A percentile compares a stretch with the other conserved stretches of the same genome.
Conservation (phyloP, 2,797 vertebrate species). For the Cottoperca gobio region DNA sequence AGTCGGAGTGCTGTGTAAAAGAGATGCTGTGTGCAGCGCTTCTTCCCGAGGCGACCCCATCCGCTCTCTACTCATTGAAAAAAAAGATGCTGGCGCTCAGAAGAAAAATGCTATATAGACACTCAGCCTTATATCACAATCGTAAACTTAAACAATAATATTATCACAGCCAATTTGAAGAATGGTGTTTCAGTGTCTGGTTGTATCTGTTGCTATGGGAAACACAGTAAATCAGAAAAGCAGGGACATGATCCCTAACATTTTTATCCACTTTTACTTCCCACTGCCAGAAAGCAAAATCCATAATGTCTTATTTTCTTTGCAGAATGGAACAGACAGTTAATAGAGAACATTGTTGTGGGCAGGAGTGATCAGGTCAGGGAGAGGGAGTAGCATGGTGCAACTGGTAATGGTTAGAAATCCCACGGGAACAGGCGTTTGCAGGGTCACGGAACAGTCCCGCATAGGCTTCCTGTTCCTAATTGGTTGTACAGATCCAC, state of each 20-base stretch:
- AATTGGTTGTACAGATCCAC: conserved; percentile 40
- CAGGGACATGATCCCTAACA: neutral
- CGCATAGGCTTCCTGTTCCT: conserved; percentile 26
- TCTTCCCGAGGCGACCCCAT: too few relatives aligned
- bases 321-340: conserved; percentile 3
- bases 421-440: neutral
- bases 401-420: conserved; percentile 24
- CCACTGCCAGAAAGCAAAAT: conserved; percentile 29
- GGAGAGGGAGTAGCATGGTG: neutral
- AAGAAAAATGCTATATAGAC: too few relatives aligned
- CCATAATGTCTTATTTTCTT: conserved; percentile 30
- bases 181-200: neutral
- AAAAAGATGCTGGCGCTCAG: too few relatives aligned
- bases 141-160: neutral
- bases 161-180: neutral
- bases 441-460: conserved; percentile 10
- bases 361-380: conserved; percentile 14
- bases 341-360: neutral
- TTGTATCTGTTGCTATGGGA: conserved; percentile 16
- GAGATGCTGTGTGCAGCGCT: too few relatives aligned
- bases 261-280: conserved; percentile 28
- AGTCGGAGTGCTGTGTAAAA: too few relatives aligned
- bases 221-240: conserved; percentile 1
- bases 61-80: too few relatives aligned
- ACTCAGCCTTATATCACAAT: neutral